These are phyloP conservation scores for Artibeus lituratus DNA, from an alignment of 2,797 vertebrate genomes.

Conservation along the genomic window DNA sequence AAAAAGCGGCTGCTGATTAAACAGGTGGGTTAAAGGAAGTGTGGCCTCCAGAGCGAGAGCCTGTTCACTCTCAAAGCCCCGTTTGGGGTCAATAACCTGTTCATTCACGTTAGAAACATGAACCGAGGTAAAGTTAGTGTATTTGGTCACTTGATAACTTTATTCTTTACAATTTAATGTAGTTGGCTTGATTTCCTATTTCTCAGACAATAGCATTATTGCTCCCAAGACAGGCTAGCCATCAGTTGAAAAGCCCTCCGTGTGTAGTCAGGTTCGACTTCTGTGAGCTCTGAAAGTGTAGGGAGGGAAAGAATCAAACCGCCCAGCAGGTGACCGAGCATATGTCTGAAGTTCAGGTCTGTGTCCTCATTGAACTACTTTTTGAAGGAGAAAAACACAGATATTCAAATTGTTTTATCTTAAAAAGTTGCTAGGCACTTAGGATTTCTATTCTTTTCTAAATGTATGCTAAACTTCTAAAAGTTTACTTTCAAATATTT, in stretches of 20 bases:
- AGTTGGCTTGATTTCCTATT: neutral
- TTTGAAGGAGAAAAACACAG: neutral
- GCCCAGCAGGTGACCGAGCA: neutral
- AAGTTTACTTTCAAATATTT: neutral
- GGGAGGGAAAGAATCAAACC: neutral
- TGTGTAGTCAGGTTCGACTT: neutral
- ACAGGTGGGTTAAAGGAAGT: slow-evolving; percentile 75
- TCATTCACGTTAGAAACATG: accelerated
- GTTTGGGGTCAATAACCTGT: neutral
- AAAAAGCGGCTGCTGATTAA: slow-evolving; percentile 88
- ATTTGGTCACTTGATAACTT: neutral
- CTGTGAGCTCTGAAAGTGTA: neutral
- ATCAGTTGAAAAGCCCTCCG: accelerated
- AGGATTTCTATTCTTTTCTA: neutral
- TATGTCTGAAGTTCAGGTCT: neutral
- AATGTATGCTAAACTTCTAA: neutral
- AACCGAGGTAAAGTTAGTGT: neutral
- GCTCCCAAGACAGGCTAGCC: neutral
- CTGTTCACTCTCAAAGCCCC: neutral
- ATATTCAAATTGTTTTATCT: neutral
- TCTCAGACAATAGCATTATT: neutral
- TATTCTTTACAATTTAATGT: neutral
- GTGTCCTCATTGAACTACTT: neutral
- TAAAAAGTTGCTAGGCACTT: neutral
- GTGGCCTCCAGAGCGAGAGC: accelerated